A percentile compares a stretch with the other conserved stretches of the same genome.
These are phyloP conservation scores for Chrysopa pallens DNA, from an alignment of 1,140 invertebrate genomes.

Conservation along the genomic window DNA sequence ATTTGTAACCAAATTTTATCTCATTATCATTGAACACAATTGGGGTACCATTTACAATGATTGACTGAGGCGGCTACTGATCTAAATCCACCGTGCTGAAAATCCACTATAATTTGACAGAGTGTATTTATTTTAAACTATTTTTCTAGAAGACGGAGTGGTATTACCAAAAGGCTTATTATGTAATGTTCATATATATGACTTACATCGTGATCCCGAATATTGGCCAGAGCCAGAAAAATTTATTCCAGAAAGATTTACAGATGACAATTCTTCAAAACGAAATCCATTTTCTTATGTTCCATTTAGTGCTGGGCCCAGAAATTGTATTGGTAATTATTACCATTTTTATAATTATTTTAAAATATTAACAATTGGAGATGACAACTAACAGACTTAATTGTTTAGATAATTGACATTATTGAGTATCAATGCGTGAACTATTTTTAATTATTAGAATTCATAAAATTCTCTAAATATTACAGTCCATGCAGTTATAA, in stretches of 20 bases:
- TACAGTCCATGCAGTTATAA: no score
- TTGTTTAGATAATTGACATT: no score
- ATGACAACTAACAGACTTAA: no score
- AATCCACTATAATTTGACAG: no score
- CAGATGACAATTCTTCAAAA: slow-evolving; percentile 32
- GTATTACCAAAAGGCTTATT: slow-evolving; percentile 28
- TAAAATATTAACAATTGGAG: neutral
- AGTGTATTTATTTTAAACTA: no score
- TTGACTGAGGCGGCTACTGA: no score
- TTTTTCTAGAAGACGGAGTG: slow-evolving; percentile 22
- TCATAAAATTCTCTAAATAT: neutral
- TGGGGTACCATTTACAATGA: no score
- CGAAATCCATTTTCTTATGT: slow-evolving; percentile 33
- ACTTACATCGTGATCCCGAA: slow-evolving; percentile 45
- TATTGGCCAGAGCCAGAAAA: slow-evolving; percentile 48
- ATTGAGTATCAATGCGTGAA: no score
- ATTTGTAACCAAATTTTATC: no score
- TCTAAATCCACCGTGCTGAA: no score
- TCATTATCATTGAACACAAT: no score
- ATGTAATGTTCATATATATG: slow-evolving; percentile 27
- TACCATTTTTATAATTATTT: neutral
- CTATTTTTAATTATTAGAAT: no score
- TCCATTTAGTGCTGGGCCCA: slow-evolving; percentile 50
- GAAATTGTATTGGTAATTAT: slow-evolving; percentile 44
- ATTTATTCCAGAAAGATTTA: slow-evolving; percentile 64